A percentile compares a stretch with the other conserved stretches of the same genome.
These are phyloP conservation scores for Ancistrus triradiatus DNA, from an alignment of 2,113 vertebrate species.

Conservation along the genomic window DNA sequence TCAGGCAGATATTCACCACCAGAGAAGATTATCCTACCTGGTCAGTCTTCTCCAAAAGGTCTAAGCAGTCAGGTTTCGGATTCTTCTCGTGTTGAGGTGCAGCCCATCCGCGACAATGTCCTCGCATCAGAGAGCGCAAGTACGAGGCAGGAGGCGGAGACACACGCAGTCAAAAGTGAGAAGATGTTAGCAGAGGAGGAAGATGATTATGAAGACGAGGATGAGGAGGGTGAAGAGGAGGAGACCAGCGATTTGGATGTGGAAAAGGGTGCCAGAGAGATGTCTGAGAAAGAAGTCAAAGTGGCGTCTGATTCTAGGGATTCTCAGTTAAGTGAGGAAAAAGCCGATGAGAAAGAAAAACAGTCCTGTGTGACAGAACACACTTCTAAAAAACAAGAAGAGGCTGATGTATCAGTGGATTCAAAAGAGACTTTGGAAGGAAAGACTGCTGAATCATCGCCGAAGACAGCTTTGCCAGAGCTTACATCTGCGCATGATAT, in stretches of 20 bases:
- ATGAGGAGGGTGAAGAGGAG: constrained; percentile 66
- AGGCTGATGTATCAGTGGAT: constrained; percentile 12
- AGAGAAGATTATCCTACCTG: constrained; percentile 55
- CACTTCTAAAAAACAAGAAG: constrained; percentile 21
- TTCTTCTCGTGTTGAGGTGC: constrained; percentile 36
- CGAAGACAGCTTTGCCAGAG: constrained; percentile 18
- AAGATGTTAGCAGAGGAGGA: constrained; percentile 64
- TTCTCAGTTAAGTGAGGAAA: constrained; percentile 51
- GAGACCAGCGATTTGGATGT: constrained; percentile 82
- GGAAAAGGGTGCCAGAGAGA: constrained; percentile 90
- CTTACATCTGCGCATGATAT: constrained; percentile 17
- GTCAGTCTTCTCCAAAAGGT: constrained; percentile 25
- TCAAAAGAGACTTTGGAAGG: constrained; percentile 1
- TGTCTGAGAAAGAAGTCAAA: constrained; percentile 82
- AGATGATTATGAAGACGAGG: constrained; percentile 63
- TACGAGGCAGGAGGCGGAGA: constrained; percentile 61
- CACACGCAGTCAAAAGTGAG: constrained; percentile 53
- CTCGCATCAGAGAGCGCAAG: constrained; percentile 59
- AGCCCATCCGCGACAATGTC: constrained; percentile 64
- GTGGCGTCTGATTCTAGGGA: constrained; percentile 34
- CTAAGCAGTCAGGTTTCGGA: constrained; percentile 42
- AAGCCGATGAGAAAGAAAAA: constrained; percentile 34
- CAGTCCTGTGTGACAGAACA: constrained; percentile 3
- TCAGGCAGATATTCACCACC: constrained; percentile 52
- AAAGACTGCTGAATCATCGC: constrained; percentile 2